phyloP scores from a whole-genome alignment of 2,888 invertebrate species.

The Agonopterix subpropinquella region DNA sequence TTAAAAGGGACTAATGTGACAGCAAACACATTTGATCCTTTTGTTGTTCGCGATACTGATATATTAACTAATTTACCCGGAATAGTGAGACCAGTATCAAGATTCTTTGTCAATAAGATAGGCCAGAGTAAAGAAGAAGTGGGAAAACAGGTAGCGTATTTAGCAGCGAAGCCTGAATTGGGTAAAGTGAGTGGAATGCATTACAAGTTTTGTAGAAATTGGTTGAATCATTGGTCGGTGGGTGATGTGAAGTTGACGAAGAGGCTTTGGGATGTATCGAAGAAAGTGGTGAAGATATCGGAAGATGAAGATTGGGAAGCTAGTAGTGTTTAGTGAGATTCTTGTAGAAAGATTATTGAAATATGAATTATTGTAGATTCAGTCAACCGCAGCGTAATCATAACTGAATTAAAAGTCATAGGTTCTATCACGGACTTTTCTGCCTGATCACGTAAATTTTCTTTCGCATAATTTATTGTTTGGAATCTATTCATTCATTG shows the following conservation, averaged over 20 bases:
- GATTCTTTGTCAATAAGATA: slow-evolving; percentile 36
- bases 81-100: slow-evolving; percentile 26
- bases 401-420: no score
- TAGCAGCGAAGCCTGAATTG: slow-evolving; percentile 45
- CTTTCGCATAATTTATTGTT: no score
- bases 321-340: slow-evolving; percentile 1
- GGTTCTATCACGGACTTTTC: no score
- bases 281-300: slow-evolving; percentile 42
- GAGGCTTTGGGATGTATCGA: slow-evolving; percentile 48
- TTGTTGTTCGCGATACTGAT: slow-evolving; percentile 48
- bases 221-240: slow-evolving; percentile 47
- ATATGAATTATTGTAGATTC: no score
- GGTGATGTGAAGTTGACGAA: slow-evolving; percentile 32
- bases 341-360: no score
- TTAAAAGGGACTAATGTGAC: slow-evolving; percentile 76
- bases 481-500: no score
- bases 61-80: slow-evolving; percentile 35
- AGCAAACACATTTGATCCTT: slow-evolving; percentile 78
- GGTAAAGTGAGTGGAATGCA: slow-evolving; percentile 40
- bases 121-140: slow-evolving; percentile 53
- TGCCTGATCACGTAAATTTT: no score
- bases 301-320: slow-evolving; percentile 47
- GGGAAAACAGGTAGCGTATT: slow-evolving; percentile 43
- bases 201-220: slow-evolving; percentile 49
- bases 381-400: no score